Percentiles rank a stretch among this genome's conserved stretches.
Evolutionary conservation across 2,888 invertebrate genomes (phyloP).

Genomic region (Emmelina monodactyla): DNA sequence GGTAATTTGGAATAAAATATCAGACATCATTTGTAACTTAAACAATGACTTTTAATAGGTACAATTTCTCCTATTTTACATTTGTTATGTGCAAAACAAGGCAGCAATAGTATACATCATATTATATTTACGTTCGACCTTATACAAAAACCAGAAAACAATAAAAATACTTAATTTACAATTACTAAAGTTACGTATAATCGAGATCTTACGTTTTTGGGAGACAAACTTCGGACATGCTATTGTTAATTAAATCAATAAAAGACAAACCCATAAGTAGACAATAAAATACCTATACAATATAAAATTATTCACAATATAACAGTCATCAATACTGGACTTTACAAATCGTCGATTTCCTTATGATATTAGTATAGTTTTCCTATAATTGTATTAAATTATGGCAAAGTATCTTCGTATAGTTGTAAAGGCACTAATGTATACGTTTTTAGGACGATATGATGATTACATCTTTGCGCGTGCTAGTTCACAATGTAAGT

Average conservation of each 20-base stretch:
- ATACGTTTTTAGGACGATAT: too few species aligned
- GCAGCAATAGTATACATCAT: conserved; percentile 41
- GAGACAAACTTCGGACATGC: conserved; percentile 19
- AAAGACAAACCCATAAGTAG: too few species aligned
- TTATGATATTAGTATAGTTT: too few species aligned
- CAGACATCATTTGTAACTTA: conserved; percentile 49
- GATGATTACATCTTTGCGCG: too few species aligned
- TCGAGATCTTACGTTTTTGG: conserved; percentile 42
- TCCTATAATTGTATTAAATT: too few species aligned
- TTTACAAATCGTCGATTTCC: too few species aligned
- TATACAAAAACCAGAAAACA: conserved; percentile 14
- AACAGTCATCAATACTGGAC: too few species aligned
- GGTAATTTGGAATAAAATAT: conserved; percentile 35
- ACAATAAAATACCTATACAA: too few species aligned
- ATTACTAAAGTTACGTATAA: conserved; percentile 54
- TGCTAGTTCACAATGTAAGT: too few species aligned
- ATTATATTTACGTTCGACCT: conserved; percentile 34
- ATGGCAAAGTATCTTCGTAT: too few species aligned
- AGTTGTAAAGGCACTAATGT: too few species aligned
- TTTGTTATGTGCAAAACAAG: conserved; percentile 60
- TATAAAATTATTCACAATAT: too few species aligned
- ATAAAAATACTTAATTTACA: conserved; percentile 25
- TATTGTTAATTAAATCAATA: conserved; percentile 14
- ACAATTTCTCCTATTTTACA: conserved; percentile 50
- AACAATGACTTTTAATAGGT: conserved; percentile 64